Base-by-base conservation (phyloP, 1,140 invertebrate genomes). In the Mylabris phalerata region DNA sequence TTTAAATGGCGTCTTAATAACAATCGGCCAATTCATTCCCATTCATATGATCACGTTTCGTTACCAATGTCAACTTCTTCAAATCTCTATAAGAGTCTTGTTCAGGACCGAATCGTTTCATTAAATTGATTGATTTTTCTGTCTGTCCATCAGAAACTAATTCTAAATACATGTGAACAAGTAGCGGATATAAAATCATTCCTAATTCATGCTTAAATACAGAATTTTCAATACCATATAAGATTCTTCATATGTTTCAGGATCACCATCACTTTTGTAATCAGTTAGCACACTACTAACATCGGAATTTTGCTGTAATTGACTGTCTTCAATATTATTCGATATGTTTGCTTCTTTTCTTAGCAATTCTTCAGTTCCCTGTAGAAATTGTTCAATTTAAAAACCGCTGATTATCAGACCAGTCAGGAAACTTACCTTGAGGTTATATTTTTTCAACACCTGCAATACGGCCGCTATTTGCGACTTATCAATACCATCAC, bases 141-240 rank as follows among this genome's bases (percentile, higher is more conserved):
- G 87, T 86, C 74, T 96, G 92, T 38, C 88, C 86, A 79, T 96
- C 96, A 62, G 93, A 88, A 13, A 98, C 87, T 9, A 98, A 77
- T 73, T 95, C 90, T 54, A 98, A 77, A 71, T 97, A 98, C 89
- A 98, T 97, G 68, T 98, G 94, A 7, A 97, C 91, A 76, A 97
- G 88, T 24, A 97, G 90, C 57, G 95, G 95, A 77, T 96, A 98
- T 26, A 97, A 75, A 46, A 97, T 86, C 71, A 89, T 89, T 1
- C 91, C 88, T 41, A 97, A 74, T 78, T 98, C 94, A 78, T 95
- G 90, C 80, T 94, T 95, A 69, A 96, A 96, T 84, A n/a, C n/a
- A n/a, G n/a, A n/a, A n/a, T 71, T 97, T 94, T 92, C 2, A 97
- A 76, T 71, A 90, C 88, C 59, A 83, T 82, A 69, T 95, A 98